Evolutionary conservation across 2,797 vertebrate species (phyloP), one percentile per base, ranked within the genome.

Genomic region (Anolis apletophallus): DNA sequence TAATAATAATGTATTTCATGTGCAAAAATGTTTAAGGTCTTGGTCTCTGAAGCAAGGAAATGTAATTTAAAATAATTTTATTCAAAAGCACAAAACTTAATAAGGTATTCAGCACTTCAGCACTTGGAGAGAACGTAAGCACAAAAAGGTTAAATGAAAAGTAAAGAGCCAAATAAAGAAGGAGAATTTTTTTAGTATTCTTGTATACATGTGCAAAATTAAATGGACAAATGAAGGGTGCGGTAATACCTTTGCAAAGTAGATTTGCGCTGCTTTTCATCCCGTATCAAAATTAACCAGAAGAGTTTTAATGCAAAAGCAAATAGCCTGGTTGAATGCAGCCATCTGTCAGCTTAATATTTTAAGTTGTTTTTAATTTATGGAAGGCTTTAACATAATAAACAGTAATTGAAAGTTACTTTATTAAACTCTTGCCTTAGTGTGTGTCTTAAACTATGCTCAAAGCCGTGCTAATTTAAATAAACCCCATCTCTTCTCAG

Each of bases 361-460:
- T 92, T 90, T 86, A 73, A 86, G 2, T 71, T 91, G 54, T 90
- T 91, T 94, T 88, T 76, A 29, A 83, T 81, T 81, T 84, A 81
- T 54, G 80, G 76, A 88, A 91, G 21, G n/a, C 82, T 75, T 3
- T 85, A 74, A 90, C 91, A 6, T 85, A 69, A 76, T 87, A 83
- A 78, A 83, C 83, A 36, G 75, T 80, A 81, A 64, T 59, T 90
- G 36, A 90, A 88, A 89, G 85, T 81, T 57, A 57, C 19, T 87
- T 88, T 84, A 68, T 89, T 32, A 83, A 83, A 79, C 68, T 79
- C 57, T 83, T 80, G 67, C 50, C 52, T 84, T 76, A 17, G 16
- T 50, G 23, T 36, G 40, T 55, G 16, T 72, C n/a, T 80, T 83
- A 74, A 80, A 54, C n/a, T 40, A 76, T 76, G 59, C 26, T 86